Evolutionary conservation across 2,888 invertebrate species (phyloP).

Genomic region (Halictus ligatus): DNA sequence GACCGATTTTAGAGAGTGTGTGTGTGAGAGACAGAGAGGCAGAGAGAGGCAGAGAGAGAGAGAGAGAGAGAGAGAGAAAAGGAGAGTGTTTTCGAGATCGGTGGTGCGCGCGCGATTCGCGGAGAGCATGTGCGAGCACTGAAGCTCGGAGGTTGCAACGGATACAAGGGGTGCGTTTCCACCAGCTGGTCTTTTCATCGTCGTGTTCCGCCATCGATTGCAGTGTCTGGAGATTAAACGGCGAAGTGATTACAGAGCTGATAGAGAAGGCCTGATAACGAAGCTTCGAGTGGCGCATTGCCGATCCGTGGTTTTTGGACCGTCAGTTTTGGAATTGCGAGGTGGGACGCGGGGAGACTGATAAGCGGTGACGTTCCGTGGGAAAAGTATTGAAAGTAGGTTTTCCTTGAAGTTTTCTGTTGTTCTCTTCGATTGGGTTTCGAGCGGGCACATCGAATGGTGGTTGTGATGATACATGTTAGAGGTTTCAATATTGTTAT

Average conservation of each 20-base stretch:
- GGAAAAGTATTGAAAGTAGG: constrained; percentile 62
- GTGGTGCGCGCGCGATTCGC: neutral
- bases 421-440: neutral
- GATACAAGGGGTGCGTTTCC: neutral
- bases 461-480: too few species aligned
- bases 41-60: neutral
- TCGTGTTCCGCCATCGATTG: constrained; percentile 8
- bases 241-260: neutral
- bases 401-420: constrained; percentile 22
- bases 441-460: too few species aligned
- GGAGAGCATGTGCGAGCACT: neutral
- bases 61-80: neutral
- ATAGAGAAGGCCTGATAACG: neutral
- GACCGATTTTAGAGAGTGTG: constrained; percentile 20
- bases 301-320: neutral
- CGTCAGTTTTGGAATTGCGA: neutral
- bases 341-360: constrained; percentile 57
- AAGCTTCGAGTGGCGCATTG: constrained; percentile 27
- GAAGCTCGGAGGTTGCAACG: neutral
- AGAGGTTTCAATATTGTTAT: too few species aligned
- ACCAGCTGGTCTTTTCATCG: neutral
- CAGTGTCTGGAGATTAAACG: neutral
- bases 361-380: constrained; percentile 20
- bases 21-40: neutral
- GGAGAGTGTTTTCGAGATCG: neutral